These are phyloP conservation scores for Megalurothrips usitatus DNA, from an alignment of 2,888 invertebrate genomes.

Conservation along the genomic window DNA sequence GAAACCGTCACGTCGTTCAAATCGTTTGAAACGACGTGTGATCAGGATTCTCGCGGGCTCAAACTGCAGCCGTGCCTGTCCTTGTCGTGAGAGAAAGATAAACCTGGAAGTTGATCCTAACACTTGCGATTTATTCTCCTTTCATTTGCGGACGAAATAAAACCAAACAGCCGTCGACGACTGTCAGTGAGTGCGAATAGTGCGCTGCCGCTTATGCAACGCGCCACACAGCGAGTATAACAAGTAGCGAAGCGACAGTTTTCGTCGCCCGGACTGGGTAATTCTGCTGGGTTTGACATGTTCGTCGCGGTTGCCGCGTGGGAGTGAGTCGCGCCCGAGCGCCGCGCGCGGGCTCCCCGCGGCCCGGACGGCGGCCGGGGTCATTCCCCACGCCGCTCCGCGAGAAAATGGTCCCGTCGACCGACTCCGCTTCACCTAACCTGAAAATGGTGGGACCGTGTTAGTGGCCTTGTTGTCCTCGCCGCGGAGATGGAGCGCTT, in stretches of 20 bases:
- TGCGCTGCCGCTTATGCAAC: too few species aligned
- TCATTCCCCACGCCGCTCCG: neutral
- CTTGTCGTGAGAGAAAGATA: too few species aligned
- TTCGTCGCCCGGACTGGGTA: neutral
- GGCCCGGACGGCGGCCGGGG: neutral
- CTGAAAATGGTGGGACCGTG: neutral
- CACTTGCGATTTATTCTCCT: too few species aligned
- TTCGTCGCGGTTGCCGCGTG: neutral
- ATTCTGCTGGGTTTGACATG: neutral
- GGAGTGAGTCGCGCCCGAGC: neutral
- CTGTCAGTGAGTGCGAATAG: too few species aligned
- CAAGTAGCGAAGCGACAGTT: neutral
- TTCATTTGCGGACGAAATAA: too few species aligned
- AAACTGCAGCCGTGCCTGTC: too few species aligned
- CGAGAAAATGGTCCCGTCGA: neutral
- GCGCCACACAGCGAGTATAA: too few species aligned
- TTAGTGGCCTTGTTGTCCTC: neutral
- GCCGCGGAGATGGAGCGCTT: neutral
- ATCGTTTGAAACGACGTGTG: too few species aligned
- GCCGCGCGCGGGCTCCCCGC: neutral
- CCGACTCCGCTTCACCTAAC: neutral
- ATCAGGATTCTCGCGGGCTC: too few species aligned
- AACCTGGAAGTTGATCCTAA: too few species aligned
- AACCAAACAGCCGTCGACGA: too few species aligned
- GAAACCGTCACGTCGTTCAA: too few species aligned